Evolutionary conservation across 37 sponge, comb jelly and placozoan species (phyloP).

Genomic region (Hexactinellida sp.): DNA sequence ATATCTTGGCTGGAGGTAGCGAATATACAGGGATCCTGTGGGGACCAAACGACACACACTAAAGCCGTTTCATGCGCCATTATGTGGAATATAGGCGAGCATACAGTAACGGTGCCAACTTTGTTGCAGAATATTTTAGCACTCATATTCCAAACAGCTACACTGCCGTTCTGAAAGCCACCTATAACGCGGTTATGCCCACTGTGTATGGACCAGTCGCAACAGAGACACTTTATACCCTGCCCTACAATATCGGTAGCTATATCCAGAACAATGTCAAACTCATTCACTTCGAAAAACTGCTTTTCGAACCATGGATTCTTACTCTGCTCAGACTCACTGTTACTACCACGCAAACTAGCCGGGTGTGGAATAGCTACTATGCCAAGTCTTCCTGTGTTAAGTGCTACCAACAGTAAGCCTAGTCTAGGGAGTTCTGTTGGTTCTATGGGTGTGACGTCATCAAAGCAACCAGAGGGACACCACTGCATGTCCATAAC

Average conservation of each 20-base stretch:
- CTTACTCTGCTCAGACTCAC: not conserved
- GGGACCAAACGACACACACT: not conserved
- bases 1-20: not conserved
- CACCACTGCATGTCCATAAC: conserved; percentile 7
- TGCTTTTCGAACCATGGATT: conserved; percentile 2
- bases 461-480: not conserved
- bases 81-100: not conserved
- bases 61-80: not conserved
- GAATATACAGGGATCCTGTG: not conserved
- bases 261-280: not conserved
- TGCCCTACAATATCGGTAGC: not conserved
- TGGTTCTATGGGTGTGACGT: not conserved
- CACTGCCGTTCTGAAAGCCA: not conserved
- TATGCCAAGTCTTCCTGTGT: not conserved
- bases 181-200: not conserved
- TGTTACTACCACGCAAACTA: not conserved
- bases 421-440: not conserved
- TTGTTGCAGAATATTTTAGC: not conserved
- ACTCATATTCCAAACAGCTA: not conserved
- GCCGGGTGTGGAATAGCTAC: not conserved
- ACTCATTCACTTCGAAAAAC: not conserved
- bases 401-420: not conserved
- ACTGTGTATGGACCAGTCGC: not conserved
- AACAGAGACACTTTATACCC: not conserved
- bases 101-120: not conserved